Evolutionary conservation across 1,140 invertebrate species (phyloP).

Genomic region (Harpegnathos saltator): DNA sequence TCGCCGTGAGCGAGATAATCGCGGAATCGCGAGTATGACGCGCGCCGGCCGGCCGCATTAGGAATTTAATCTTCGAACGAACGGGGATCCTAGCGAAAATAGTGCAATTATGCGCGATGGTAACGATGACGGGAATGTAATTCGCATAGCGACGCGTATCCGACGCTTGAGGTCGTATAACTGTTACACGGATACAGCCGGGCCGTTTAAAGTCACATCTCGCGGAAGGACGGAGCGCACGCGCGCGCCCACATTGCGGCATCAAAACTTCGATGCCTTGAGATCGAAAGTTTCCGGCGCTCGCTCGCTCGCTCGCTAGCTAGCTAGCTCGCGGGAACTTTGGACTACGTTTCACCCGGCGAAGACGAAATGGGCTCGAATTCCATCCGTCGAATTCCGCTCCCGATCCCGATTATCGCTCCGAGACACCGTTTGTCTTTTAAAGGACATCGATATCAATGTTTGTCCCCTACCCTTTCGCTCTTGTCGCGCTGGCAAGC

Average conservation of each 20-base stretch:
- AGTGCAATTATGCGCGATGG: neutral
- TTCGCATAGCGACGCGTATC: slow-evolving; percentile 46
- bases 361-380: slow-evolving; percentile 70
- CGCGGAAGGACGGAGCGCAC: slow-evolving; percentile 47
- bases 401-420: slow-evolving; percentile 64
- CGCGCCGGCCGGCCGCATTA: too few relatives aligned
- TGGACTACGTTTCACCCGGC: slow-evolving; percentile 64
- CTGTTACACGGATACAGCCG: slow-evolving; percentile 59
- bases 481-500: slow-evolving; percentile 15
- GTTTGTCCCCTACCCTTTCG: slow-evolving; percentile 26
- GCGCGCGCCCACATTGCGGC: too few relatives aligned
- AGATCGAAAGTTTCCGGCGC: slow-evolving; percentile 63
- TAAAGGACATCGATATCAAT: slow-evolving; percentile 53
- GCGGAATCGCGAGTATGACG: neutral
- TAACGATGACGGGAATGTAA: slow-evolving; percentile 29
- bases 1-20: neutral
- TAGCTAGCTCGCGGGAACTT: slow-evolving; percentile 53
- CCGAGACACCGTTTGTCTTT: slow-evolving; percentile 68
- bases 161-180: slow-evolving; percentile 35
- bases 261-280: slow-evolving; percentile 69
- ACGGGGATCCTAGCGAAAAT: too few relatives aligned
- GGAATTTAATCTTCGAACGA: neutral
- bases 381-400: slow-evolving; percentile 60
- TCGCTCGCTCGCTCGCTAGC: slow-evolving; percentile 1
- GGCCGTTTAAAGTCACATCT: slow-evolving; percentile 60